Evolutionary conservation across 2,113 vertebrate genomes (phyloP).

Genomic region (Macheiramphus alcinus): DNA sequence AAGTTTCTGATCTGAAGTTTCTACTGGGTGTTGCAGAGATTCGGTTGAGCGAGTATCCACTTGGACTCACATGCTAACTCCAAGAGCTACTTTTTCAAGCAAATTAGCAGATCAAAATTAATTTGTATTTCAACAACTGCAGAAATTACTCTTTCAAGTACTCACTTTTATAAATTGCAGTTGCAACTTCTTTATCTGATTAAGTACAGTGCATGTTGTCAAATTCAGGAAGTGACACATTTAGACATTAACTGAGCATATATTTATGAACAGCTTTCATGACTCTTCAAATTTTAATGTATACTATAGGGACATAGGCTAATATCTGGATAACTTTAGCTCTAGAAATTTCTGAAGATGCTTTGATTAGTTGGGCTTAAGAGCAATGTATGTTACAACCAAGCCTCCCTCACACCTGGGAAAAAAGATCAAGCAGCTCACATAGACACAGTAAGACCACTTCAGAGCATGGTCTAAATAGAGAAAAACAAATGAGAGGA

Average conservation of each 20-base stretch:
- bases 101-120: background rate
- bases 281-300: background rate
- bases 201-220: background rate
- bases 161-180: background rate
- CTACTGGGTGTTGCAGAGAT: background rate
- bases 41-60: background rate
- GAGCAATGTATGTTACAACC: background rate
- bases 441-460: background rate
- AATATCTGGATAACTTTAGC: background rate
- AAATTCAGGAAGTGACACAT: background rate
- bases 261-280: background rate
- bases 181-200: background rate
- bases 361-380: background rate
- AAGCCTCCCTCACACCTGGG: background rate
- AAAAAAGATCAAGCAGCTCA: background rate
- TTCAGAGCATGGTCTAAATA: background rate
- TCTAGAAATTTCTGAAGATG: background rate
- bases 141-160: background rate
- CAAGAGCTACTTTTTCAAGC: background rate
- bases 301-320: background rate
- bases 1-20: background rate
- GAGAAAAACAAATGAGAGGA: background rate
- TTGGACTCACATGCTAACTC: background rate
- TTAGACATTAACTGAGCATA: background rate
- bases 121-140: background rate